phyloP scores from a whole-genome alignment of 2,888 invertebrate species.

The Smittia sp. region DNA sequence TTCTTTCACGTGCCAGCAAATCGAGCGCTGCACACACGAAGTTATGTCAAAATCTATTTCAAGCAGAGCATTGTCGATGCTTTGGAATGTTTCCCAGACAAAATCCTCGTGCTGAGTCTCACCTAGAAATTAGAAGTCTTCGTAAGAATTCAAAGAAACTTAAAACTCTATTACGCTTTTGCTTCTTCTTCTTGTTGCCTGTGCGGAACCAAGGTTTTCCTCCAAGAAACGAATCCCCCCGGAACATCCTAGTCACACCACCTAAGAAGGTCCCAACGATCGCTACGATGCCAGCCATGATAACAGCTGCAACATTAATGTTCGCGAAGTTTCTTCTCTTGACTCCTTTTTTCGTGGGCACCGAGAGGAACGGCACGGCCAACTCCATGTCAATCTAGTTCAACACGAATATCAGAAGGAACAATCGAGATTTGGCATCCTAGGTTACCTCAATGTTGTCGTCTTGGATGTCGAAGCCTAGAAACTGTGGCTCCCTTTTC shows the following conservation, averaged over 20 bases:
- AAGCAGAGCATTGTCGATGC: constrained; percentile 57
- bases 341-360: constrained; percentile 10
- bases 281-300: not conserved
- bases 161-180: not conserved
- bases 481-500: constrained; percentile 29
- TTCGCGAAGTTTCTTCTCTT: constrained; percentile 15
- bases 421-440: not conserved
- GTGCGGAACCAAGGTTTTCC: constrained; percentile 14
- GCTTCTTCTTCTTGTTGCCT: constrained; percentile 15
- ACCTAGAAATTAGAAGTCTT: not conserved
- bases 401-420: not conserved
- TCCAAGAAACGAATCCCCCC: constrained; percentile 20
- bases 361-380: constrained; percentile 15
- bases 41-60: constrained; percentile 61
- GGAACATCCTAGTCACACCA: not conserved
- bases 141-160: too few relatives aligned
- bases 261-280: not conserved
- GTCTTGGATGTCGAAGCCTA: constrained; percentile 27
- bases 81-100: constrained; percentile 49
- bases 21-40: constrained; percentile 60
- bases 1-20: constrained; percentile 57
- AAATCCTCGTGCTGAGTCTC: constrained; percentile 26
- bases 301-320: constrained; percentile 21
- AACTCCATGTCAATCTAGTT: constrained; percentile 31
- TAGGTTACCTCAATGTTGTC: constrained; percentile 14